Evolutionary conservation across 2,888 invertebrate species (phyloP).

Genomic region (Ashinkailepas kermadecensis): DNA sequence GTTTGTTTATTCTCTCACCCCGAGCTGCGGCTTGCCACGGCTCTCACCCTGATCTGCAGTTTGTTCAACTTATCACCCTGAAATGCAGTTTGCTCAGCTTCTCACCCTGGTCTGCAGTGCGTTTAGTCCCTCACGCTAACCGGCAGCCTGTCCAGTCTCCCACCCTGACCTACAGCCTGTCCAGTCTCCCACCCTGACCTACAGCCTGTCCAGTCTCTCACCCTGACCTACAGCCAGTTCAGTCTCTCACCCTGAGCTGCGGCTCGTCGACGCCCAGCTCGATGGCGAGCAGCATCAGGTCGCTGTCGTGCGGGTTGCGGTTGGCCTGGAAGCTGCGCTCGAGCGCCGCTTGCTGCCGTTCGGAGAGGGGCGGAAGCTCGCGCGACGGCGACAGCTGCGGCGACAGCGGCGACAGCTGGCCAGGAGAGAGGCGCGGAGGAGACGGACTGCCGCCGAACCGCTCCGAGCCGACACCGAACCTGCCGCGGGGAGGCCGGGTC

Average conservation of each 20-base stretch:
- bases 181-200: too few species aligned
- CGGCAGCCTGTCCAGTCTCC: too few species aligned
- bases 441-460: background rate
- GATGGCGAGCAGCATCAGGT: background rate
- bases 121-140: too few species aligned
- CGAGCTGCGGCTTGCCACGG: too few species aligned
- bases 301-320: constrained; percentile 2
- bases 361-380: constrained; percentile 8
- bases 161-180: too few species aligned
- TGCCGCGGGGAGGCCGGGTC: background rate
- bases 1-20: too few species aligned
- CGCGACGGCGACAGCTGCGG: background rate
- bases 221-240: too few species aligned
- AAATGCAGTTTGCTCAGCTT: too few species aligned
- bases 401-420: background rate
- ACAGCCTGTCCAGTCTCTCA: background rate
- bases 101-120: too few species aligned
- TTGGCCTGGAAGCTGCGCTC: background rate
- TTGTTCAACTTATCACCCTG: too few species aligned
- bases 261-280: background rate
- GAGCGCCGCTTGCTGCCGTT: background rate
- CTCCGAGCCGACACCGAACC: background rate
- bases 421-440: background rate
- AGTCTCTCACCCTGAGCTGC: background rate
- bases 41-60: too few species aligned